Conservation (phyloP, 2,113 vertebrate species). For the Micromys minutus region DNA sequence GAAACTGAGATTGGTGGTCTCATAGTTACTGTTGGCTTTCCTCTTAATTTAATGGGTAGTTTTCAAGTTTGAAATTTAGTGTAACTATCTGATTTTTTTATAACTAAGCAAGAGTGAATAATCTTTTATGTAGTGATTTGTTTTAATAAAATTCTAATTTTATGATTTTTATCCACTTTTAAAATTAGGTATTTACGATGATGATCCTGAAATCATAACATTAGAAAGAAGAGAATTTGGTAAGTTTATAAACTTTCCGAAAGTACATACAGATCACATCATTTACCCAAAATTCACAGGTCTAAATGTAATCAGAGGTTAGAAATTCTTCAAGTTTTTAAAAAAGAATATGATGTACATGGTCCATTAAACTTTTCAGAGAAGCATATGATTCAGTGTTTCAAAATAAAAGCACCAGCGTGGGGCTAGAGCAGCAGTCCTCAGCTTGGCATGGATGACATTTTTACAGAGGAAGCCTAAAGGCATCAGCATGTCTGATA, state of each 20-base stretch:
- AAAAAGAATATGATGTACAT: neutral
- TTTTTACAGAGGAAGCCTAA: neutral
- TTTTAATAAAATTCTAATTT: slow-evolving; percentile 28
- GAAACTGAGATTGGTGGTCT: neutral
- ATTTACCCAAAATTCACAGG: neutral
- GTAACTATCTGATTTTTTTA: slow-evolving; percentile 31
- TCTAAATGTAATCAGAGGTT: slow-evolving; percentile 33
- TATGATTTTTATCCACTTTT: slow-evolving; percentile 62
- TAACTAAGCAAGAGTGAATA: slow-evolving; percentile 3
- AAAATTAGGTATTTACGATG: slow-evolving; percentile 96
- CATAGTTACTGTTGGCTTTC: neutral
- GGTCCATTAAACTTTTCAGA: neutral
- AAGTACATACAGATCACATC: neutral
- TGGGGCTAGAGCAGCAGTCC: neutral
- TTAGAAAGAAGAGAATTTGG: slow-evolving; percentile 97
- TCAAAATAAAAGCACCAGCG: neutral
- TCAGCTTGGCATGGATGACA: neutral
- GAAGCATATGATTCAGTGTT: neutral
- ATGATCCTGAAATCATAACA: slow-evolving; percentile 97
- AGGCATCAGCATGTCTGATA: too few species aligned
- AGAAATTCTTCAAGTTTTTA: slow-evolving; percentile 11
- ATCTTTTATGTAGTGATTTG: slow-evolving; percentile 9
- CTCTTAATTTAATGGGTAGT: slow-evolving; percentile 17
- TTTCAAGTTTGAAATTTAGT: slow-evolving; percentile 35
- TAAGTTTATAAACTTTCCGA: slow-evolving; percentile 84